phyloP scores from a whole-genome alignment of 2,113 vertebrate species.

The Zosterops lateralis region DNA sequence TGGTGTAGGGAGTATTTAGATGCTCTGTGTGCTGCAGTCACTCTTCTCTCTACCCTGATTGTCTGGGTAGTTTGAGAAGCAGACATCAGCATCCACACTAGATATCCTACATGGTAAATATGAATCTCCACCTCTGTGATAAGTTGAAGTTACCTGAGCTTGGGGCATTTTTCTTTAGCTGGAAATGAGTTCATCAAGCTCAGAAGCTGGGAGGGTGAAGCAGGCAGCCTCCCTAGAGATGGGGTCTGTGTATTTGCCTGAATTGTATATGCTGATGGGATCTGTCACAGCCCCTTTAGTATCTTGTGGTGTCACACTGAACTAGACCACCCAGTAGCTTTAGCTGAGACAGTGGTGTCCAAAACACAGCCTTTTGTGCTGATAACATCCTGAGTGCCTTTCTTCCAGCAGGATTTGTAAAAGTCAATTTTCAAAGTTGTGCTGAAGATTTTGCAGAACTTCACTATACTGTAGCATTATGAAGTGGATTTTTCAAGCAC shows the following conservation, averaged over 20 bases:
- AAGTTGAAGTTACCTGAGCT: neutral
- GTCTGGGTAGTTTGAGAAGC: neutral
- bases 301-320: accelerated
- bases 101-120: neutral
- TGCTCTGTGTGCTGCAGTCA: neutral
- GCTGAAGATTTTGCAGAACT: neutral
- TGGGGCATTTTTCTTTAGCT: neutral
- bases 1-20: neutral
- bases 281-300: neutral
- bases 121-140: neutral
- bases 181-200: neutral
- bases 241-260: neutral
- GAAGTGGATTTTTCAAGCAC: neutral
- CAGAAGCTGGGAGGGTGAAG: neutral
- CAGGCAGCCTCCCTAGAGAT: neutral
- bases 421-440: neutral
- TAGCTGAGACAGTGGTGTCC: neutral
- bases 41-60: neutral
- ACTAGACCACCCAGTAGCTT: neutral
- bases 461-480: neutral
- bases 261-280: neutral
- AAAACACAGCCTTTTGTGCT: neutral
- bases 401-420: neutral
- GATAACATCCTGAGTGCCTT: neutral
- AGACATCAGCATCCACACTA: neutral